Percentiles rank a stretch among this genome's conserved stretches.
These are phyloP conservation scores for Globodera rostochiensis DNA, from an alignment of 1,140 invertebrate species.

Conservation along the genomic window DNA sequence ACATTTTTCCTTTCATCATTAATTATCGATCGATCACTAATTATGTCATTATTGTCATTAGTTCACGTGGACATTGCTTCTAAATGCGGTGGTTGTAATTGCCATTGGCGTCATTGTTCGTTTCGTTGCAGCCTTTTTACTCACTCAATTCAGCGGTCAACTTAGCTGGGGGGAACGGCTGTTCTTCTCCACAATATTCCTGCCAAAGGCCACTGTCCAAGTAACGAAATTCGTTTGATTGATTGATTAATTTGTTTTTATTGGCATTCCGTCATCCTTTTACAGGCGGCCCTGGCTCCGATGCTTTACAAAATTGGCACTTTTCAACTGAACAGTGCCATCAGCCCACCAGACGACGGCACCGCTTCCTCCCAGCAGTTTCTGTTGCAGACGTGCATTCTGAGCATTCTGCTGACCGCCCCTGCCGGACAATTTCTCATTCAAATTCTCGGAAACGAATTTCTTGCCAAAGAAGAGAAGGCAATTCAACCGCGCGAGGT, in stretches of 20 bases:
- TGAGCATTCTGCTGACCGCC: constrained; percentile 51
- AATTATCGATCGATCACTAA: no score
- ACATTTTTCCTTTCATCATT: neutral
- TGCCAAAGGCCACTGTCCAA: constrained; percentile 56
- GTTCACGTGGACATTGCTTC: constrained; percentile 41
- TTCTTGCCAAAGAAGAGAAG: constrained; percentile 14
- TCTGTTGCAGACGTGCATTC: constrained; percentile 50
- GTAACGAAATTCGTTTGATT: constrained; percentile 20
- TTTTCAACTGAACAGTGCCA: neutral
- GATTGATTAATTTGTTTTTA: neutral
- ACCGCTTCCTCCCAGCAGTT: constrained; percentile 17
- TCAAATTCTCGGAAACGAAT: constrained; percentile 10
- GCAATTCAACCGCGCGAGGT: neutral
- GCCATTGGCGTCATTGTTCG: constrained; percentile 41
- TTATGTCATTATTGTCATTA: neutral
- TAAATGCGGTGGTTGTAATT: constrained; percentile 42
- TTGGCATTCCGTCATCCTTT: neutral
- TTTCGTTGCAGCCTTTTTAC: constrained; percentile 38
- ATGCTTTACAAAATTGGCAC: constrained; percentile 30
- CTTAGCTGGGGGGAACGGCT: constrained; percentile 38
- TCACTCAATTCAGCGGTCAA: constrained; percentile 31
- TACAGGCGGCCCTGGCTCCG: constrained; percentile 53
- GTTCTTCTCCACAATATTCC: constrained; percentile 44
- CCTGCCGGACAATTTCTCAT: constrained; percentile 47
- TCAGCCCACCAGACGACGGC: constrained; percentile 14